Evolutionary conservation across 2,797 vertebrate species (phyloP), one percentile per base, ranked within the genome.

Genomic region (Mus minutoides): DNA sequence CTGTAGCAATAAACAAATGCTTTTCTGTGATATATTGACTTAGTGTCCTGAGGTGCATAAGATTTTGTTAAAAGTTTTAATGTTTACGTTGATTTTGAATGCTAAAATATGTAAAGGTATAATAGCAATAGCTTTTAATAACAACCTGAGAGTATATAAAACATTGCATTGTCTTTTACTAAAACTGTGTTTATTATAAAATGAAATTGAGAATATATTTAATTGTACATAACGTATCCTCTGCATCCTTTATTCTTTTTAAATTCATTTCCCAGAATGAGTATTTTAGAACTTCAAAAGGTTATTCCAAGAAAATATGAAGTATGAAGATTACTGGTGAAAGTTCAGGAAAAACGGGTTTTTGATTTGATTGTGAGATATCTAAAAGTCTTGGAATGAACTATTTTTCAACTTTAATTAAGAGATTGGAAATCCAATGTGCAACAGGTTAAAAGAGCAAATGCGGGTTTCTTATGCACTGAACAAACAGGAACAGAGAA

Each of bases 211-310:
- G 54, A 56, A 79, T 79, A 94, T 73, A 86, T 22, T 10, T 82
- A 22, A 22, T 71, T 46, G 3, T 14, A 34, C 26, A 9, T 46
- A 77, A 73, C 62, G 64, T 34, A 60, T 67, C 88, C 31, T 91
- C 37, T 89, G 1, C 14, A 91, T 31, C 17, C 62, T 67, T 85
- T 76, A 29, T 34, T 85, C 60, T 67, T 34, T 67, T 67, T 49
- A 67, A 49, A 67, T n/a, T 85, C 19, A 85, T 49, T 67, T 85
- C 16, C 11, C 17, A 85, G 94, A 93, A 95, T 71, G 62, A 43
- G 26, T 56, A 79, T n/a, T 94, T 93, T 85, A 94, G 88, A 92
- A 94, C n/a, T 91, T 94, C 60, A 96, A 94, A 85, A 86, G 10
- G 29, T 91, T 92, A 91, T 96, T 22, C 67, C 90, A 94, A 92